Evolutionary conservation across 1,140 invertebrate genomes (phyloP).

Genomic region (Brachionus paranguensis): DNA sequence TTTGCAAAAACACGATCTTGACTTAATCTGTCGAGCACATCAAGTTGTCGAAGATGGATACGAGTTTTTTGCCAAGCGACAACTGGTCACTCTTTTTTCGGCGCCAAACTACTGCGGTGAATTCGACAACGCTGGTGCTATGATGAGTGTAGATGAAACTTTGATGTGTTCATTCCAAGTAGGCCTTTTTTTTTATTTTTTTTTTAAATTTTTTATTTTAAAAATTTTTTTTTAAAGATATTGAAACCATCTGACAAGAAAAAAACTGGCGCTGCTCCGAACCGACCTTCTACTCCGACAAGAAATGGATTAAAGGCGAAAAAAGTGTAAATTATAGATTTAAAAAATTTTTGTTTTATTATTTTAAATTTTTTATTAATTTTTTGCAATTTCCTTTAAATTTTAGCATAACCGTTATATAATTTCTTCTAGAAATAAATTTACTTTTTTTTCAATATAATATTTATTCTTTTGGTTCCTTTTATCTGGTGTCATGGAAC

Average conservation of each 20-base stretch:
- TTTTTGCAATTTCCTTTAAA: background rate
- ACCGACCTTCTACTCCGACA: conserved; percentile 25
- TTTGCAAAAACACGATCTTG: conserved; percentile 60
- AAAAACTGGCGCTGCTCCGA: background rate
- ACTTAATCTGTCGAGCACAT: conserved; percentile 60
- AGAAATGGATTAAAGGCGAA: conserved; percentile 14
- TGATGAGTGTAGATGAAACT: conserved; percentile 99
- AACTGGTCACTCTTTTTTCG: conserved; percentile 89
- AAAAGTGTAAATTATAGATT: background rate
- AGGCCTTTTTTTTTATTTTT: background rate
- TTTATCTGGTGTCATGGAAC: background rate
- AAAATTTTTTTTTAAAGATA: background rate
- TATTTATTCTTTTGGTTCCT: background rate
- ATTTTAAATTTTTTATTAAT: background rate
- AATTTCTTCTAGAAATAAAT: background rate
- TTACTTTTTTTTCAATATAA: background rate
- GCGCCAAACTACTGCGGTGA: conserved; percentile 98
- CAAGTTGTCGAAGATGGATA: conserved; percentile 86
- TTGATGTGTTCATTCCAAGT: conserved; percentile 91
- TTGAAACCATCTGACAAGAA: conserved; percentile 39
- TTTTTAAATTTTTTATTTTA: background rate
- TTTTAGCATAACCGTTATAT: background rate
- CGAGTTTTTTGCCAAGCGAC: conserved; percentile 95
- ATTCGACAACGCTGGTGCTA: conserved; percentile 98
- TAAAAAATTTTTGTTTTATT: background rate